phyloP scores from a whole-genome alignment of 1,140 invertebrate genomes.

The Drosophila suzukii region DNA sequence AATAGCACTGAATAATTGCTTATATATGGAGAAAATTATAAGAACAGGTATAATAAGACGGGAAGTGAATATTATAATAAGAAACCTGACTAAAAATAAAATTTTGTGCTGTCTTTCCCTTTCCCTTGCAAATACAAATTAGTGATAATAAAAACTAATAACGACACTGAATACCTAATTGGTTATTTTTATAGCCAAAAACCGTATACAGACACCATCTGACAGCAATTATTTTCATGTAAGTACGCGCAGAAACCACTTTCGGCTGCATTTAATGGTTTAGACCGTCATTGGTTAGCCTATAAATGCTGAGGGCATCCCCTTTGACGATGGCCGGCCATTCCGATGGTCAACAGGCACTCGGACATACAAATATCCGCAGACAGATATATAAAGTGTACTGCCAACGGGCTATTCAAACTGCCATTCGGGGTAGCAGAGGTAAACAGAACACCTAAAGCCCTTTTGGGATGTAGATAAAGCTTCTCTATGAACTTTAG shows the following conservation, averaged over 20 bases:
- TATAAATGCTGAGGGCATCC: constrained; percentile 36
- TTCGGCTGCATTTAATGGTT: constrained; percentile 34
- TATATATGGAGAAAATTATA: too few relatives aligned
- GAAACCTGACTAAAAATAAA: too few relatives aligned
- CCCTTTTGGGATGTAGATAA: constrained; percentile 28
- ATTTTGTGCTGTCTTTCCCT: too few relatives aligned
- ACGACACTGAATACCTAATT: constrained; percentile 6
- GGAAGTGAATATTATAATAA: too few relatives aligned
- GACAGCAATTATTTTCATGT: constrained; percentile 19
- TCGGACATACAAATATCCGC: constrained; percentile 4
- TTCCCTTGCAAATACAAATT: not conserved
- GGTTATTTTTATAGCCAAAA: constrained; percentile 2
- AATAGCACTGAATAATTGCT: too few relatives aligned
- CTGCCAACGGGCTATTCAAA: constrained; percentile 25
- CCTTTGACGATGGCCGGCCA: constrained; percentile 36
- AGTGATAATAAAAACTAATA: constrained; percentile 8
- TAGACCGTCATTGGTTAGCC: constrained; percentile 24
- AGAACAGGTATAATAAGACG: too few relatives aligned
- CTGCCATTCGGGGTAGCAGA: constrained; percentile 30
- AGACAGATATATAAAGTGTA: not conserved
- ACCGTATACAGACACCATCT: not conserved
- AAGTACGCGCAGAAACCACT: constrained; percentile 19
- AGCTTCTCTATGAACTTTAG: constrained; percentile 1
- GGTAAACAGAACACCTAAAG: constrained; percentile 35
- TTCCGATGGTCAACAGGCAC: constrained; percentile 36